phyloP scores from a whole-genome alignment of 2,888 invertebrate species.

The Sussaba pulchella region DNA sequence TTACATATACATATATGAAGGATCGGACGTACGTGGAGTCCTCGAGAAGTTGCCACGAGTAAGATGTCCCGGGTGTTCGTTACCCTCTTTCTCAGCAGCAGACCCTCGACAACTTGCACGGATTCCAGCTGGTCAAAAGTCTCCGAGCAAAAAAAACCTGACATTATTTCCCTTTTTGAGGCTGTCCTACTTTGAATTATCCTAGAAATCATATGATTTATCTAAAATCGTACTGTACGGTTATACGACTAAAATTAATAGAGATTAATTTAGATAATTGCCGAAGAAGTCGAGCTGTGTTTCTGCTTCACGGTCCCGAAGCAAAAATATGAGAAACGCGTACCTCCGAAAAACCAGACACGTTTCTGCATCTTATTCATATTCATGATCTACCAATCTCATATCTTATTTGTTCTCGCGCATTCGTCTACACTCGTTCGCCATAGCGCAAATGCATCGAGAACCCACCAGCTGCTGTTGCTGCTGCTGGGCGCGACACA shows the following conservation, averaged over 20 bases:
- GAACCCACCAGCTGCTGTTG: slow-evolving; percentile 54
- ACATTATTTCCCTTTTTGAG: not conserved
- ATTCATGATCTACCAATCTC: slow-evolving; percentile 61
- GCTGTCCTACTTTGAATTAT: too few species aligned
- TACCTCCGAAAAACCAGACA: slow-evolving; percentile 6
- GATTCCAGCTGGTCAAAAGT: slow-evolving; percentile 45
- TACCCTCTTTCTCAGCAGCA: slow-evolving; percentile 1
- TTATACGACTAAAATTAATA: not conserved
- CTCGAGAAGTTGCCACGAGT: slow-evolving; percentile 59
- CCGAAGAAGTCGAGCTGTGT: too few species aligned
- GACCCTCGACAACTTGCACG: slow-evolving; percentile 45
- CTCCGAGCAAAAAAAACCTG: not conserved
- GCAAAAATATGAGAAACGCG: slow-evolving; percentile 1
- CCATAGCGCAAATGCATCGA: slow-evolving; percentile 59
- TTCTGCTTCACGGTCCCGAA: slow-evolving; percentile 12
- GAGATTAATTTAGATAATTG: too few species aligned
- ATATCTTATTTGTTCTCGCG: slow-evolving; percentile 60
- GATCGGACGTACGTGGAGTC: slow-evolving; percentile 44
- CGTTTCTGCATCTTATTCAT: slow-evolving; percentile 52
- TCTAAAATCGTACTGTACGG: not conserved
- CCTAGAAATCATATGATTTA: not conserved
- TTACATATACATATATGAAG: slow-evolving; percentile 1
- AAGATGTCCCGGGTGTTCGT: slow-evolving; percentile 37
- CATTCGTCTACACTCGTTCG: slow-evolving; percentile 6
- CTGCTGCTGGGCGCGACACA: slow-evolving; percentile 57